Evolutionary conservation across 2,888 invertebrate genomes (phyloP).

Genomic region (Lepidocyrtinus sp.): DNA sequence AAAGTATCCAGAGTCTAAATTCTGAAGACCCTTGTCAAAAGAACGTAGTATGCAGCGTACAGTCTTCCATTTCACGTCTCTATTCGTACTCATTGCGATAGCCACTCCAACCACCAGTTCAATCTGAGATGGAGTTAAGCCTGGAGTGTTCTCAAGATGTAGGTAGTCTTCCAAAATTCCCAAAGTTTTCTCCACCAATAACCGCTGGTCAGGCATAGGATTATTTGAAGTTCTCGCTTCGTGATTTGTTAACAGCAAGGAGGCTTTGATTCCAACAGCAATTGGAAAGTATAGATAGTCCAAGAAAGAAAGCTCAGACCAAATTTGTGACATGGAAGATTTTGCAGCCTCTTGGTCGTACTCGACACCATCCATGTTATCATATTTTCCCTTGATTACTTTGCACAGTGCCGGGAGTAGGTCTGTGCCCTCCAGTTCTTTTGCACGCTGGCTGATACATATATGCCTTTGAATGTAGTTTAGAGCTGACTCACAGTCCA

Average conservation of each 20-base stretch:
- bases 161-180: constrained; percentile 20
- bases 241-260: too few species aligned
- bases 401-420: too few species aligned
- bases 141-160: not conserved
- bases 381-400: too few species aligned
- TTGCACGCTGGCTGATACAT: too few species aligned
- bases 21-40: constrained; percentile 4
- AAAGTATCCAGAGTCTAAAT: not conserved
- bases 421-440: too few species aligned
- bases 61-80: not conserved
- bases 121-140: not conserved
- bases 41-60: not conserved
- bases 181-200: not conserved
- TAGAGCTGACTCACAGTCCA: not conserved
- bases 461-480: constrained; percentile 21
- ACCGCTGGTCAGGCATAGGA: not conserved
- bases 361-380: too few species aligned
- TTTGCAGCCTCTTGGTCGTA: too few species aligned
- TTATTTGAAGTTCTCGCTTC: not conserved
- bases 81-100: not conserved
- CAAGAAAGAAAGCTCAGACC: too few species aligned
- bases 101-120: not conserved
- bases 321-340: too few species aligned
- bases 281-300: too few species aligned
- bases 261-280: too few species aligned